These are phyloP conservation scores for Myocastor coypus DNA, from an alignment of 2,113 vertebrate species.

Conservation along the genomic window DNA sequence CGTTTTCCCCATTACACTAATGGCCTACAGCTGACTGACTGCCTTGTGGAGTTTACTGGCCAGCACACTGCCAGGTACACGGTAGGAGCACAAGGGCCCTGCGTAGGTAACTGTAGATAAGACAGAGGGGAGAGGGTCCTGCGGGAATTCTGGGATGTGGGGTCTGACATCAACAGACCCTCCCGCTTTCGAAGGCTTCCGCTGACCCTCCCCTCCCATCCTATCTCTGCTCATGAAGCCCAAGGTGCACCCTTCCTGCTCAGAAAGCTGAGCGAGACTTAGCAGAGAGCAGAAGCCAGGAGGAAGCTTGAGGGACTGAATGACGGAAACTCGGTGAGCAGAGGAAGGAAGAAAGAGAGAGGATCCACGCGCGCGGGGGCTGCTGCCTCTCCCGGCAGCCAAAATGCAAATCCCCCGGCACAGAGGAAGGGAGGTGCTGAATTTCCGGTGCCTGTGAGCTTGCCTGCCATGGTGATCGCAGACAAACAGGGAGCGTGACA, in stretches of 20 bases:
- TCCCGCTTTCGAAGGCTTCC: not conserved
- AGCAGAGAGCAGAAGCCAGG: not conserved
- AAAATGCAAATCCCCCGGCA: not conserved
- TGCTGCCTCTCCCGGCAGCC: not conserved
- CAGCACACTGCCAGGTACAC: not conserved
- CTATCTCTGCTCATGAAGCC: not conserved
- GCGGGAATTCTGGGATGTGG: not conserved
- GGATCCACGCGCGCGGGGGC: fast-evolving
- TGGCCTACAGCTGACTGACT: too few relatives aligned
- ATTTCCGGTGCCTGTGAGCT: not conserved
- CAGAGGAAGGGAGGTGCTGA: not conserved
- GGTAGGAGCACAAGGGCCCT: not conserved
- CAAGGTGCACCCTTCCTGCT: not conserved
- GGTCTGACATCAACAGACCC: not conserved
- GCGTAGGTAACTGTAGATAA: not conserved
- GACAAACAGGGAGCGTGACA: fast-evolving
- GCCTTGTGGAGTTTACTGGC: not conserved
- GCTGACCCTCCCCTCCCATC: not conserved
- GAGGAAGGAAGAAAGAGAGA: not conserved
- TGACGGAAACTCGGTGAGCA: not conserved
- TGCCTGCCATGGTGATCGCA: too few relatives aligned
- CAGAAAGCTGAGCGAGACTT: not conserved
- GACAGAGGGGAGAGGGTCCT: not conserved
- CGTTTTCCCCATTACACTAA: not conserved
- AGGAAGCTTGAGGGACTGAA: not conserved